Evolutionary conservation across 1,140 invertebrate species (phyloP), one percentile per base, ranked within the genome.

Genomic region (Diorhabda carinulata): DNA sequence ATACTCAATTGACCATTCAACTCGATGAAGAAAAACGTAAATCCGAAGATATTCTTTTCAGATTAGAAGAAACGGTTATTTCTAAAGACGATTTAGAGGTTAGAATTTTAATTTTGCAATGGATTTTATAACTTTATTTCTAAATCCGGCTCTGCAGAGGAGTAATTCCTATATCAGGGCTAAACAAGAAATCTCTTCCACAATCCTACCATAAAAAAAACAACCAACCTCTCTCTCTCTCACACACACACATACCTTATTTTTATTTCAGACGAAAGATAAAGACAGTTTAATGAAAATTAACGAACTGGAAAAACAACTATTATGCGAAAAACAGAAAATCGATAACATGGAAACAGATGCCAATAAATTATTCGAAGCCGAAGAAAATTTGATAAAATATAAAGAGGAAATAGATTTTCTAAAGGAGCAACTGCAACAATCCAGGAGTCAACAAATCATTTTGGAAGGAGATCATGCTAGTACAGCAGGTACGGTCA

Each of bases 41-140:
- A 82, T 87, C 91, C 7, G 96, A 98, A 84, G 96, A 98, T 81
- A 83, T 97, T 60, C 88, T 95, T 78, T 98, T 98, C 79, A 87
- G 91, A 56, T 90, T 94, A 70, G 95, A 98, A 84, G 96, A 98
- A 81, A 93, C 95, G 75, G 90, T 87, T 43, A 88, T 94, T 73
- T 85, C 84, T 76, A 91, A 90, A 82, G 87, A 88, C 75, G 91
- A 93, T 78, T 85, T 94, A 79, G 90, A 94, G 87, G 92, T 94
- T 86, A 81, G 80, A 75, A 41, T 63, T 5, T 25, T 25, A 25
- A 25, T 25, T 25, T 25, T 25, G 25, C 25, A 25, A 25, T 0
- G 25, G 25, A 25, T 25, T 25, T 25, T 25, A 25, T 25, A 25
- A 25, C 25, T 1, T 25, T 1, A 25, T 25, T 25, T 25, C 25